Percentiles rank a stretch among this genome's conserved stretches.
Conservation (phyloP, 2,888 invertebrate genomes). For the Laothoe populi region DNA sequence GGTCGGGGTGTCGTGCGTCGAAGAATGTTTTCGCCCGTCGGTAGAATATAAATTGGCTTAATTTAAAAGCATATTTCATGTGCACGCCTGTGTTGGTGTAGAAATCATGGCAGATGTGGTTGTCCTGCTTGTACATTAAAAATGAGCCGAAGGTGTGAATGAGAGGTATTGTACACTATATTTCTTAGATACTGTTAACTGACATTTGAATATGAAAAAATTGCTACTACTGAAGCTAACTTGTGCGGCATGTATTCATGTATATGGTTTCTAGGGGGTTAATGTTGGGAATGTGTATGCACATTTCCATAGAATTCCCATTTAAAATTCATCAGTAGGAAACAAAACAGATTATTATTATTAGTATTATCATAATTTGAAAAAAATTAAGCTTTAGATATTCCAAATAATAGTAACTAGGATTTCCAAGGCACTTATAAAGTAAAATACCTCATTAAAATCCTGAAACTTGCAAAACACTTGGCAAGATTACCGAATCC, state of each 20-base stretch:
- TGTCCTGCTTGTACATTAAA: conserved; percentile 9
- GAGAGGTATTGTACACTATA: background rate
- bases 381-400: too few relatives aligned
- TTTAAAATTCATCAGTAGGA: background rate
- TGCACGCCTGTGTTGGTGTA: conserved; percentile 21
- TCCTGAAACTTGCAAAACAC: too few relatives aligned
- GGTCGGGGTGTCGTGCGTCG: conserved; percentile 50
- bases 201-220: conserved; percentile 7
- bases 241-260: conserved; percentile 2
- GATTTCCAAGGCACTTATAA: too few relatives aligned
- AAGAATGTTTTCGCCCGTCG: conserved; percentile 52
- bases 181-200: conserved; percentile 6
- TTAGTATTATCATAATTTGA: too few relatives aligned
- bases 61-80: conserved; percentile 56
- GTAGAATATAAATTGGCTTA: conserved; percentile 64
- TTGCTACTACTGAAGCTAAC: background rate
- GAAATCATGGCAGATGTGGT: conserved; percentile 3
- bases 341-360: too few relatives aligned
- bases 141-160: background rate
- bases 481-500: too few relatives aligned
- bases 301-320: background rate
- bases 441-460: too few relatives aligned
- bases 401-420: too few relatives aligned
- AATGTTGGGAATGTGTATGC: background rate
- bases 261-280: background rate